phyloP scores from a whole-genome alignment of 1,140 invertebrate genomes.

The Melipona quadrifasciata region DNA sequence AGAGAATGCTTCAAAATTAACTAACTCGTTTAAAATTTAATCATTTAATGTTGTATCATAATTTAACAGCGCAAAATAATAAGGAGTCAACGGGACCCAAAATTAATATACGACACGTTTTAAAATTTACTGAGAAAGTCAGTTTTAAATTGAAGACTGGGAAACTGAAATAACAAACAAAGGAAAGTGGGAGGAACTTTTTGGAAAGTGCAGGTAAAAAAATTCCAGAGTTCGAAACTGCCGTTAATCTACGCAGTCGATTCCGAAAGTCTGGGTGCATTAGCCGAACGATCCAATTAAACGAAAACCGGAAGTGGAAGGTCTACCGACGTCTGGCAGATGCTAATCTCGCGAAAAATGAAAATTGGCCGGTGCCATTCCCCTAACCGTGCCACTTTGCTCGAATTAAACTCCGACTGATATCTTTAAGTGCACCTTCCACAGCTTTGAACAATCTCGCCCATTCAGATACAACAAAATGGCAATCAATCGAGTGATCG shows the following conservation, averaged over 20 bases:
- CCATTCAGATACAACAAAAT: background rate
- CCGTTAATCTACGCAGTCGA: background rate
- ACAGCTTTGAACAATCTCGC: background rate
- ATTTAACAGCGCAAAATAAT: too few relatives aligned
- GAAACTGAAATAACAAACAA: background rate
- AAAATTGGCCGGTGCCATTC: background rate
- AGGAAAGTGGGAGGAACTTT: too few relatives aligned
- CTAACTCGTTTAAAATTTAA: too few relatives aligned
- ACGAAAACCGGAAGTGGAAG: background rate
- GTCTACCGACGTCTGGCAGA: background rate
- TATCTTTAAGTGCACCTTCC: background rate
- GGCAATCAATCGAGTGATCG: background rate
- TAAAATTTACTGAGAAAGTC: background rate
- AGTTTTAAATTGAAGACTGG: background rate
- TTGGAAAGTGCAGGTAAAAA: background rate
- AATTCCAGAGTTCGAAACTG: background rate
- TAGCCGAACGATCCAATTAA: constrained; percentile 1
- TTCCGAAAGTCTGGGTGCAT: background rate
- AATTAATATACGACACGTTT: background rate
- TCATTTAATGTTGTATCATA: too few relatives aligned
- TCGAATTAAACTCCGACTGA: background rate
- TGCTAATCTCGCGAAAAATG: constrained; percentile 12
- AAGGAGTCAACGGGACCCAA: too few relatives aligned
- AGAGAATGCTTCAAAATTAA: too few relatives aligned
- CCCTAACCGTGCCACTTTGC: background rate